Evolutionary conservation across 2,797 vertebrate genomes (phyloP).

Genomic region (Sebastes diploproa): DNA sequence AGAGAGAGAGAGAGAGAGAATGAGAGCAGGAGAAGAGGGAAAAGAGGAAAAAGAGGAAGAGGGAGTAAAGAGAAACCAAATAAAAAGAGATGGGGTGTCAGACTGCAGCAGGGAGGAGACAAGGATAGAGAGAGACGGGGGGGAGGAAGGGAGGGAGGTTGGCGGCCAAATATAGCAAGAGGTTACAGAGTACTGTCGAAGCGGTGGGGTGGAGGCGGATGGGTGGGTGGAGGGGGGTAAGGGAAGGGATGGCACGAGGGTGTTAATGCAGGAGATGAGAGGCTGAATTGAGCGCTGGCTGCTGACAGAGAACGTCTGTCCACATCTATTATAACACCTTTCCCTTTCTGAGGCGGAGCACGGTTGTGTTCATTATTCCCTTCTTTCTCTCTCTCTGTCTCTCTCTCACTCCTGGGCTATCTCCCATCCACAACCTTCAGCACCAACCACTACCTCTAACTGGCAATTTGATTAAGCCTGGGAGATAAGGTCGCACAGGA

Average conservation of each 20-base stretch:
- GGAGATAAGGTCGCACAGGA: constrained; percentile 71
- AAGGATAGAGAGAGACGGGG: constrained; percentile 10
- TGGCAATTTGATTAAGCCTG: constrained; percentile 79
- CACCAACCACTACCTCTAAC: constrained; percentile 62
- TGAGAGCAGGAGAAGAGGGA: neutral
- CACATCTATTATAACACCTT: constrained; percentile 76
- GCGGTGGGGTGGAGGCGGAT: neutral
- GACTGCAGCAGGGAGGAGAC: constrained; percentile 27
- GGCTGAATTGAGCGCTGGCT: constrained; percentile 60
- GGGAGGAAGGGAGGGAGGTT: constrained; percentile 2
- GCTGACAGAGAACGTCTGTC: constrained; percentile 77
- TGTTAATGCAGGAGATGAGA: constrained; percentile 72
- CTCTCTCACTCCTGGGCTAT: constrained; percentile 25
- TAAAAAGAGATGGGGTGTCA: constrained; percentile 26
- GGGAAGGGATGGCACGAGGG: constrained; percentile 1
- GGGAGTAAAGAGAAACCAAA: constrained; percentile 33
- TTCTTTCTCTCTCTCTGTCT: constrained; percentile 20
- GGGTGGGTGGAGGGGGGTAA: neutral
- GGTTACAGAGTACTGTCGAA: constrained; percentile 41
- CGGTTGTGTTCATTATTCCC: constrained; percentile 61
- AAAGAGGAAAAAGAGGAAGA: neutral
- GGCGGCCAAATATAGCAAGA: constrained; percentile 51
- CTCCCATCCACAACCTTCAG: constrained; percentile 62
- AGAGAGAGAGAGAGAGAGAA: neutral
- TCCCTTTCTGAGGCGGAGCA: constrained; percentile 47